Base-by-base conservation (phyloP, 2,797 vertebrate species). In the Microcaecilia unicolor region DNA sequence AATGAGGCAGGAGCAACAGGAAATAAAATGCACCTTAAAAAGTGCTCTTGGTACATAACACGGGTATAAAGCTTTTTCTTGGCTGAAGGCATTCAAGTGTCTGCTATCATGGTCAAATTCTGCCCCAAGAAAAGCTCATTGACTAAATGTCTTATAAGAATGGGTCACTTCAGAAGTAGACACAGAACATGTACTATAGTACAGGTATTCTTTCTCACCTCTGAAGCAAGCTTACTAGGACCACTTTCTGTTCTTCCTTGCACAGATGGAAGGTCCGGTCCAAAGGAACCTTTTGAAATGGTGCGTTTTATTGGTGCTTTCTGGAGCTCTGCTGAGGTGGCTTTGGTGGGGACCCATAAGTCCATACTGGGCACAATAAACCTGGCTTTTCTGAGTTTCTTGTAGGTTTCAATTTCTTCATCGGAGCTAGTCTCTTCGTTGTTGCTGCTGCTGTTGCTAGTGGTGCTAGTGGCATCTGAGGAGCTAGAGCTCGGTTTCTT, bases 321-420 rank as follows among this genome's bases (percentile, higher is more conserved):
- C 9, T 6, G 1, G 1, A 5, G 5, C 3, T n/a, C 30, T 5
- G 11, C 2, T 0, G 31, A 8, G 1, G 1, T 5, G 15, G 7
- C 6, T 34, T 19, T 22, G 6, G 60, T 49, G 0, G 90, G 88
- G 5, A 87, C 37, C 91, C 93, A 96, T n/a, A 78, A 29, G 30
- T 84, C 59, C 3, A 94, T 51, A 15, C 65, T 63, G 0, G 85
- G 80, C n/a, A 83, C 16, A 0, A 1, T 1, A 5, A 48, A 52
- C n/a, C 46, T 28, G 1, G 7, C 17, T 5, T 31, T 3, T 1
- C 15, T 30, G 15, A 42, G 18, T 6, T 9, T 20, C 18, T 1
- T 10, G 3, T 9, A 22, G 6, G 8, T 2, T 5, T 1, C 3
- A 18, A 18, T 10, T 33, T 12, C 9, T 33, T 60, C 44, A 19